Evolutionary conservation across 2,113 vertebrate species (phyloP), one percentile per base, ranked within the genome.

Genomic region (Leuciscus idus): DNA sequence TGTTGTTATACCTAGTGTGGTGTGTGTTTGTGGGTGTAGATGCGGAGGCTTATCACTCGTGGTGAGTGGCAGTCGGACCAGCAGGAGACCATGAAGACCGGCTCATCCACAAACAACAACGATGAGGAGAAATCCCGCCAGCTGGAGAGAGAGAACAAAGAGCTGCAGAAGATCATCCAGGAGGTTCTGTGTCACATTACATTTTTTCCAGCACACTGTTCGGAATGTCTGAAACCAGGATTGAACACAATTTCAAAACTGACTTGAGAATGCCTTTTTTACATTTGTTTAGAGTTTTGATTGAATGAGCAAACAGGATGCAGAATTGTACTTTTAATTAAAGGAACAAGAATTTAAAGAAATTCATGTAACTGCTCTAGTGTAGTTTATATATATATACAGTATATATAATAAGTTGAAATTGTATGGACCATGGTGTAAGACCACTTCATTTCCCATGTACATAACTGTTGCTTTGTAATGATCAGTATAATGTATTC

Each of bases 31-130:
- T 73, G 30, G 30, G 2, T 85, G 4, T 90, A 99, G 98, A 99
- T 99, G 96, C 95, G 98, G 21, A 94, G 98, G 1, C 93, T 99
- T 52, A 97, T 99, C 91, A 99, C 97, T 7, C 95, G 98, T 0
- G 98, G 98, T 0, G 98, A 99, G 86, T 99, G 98, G 98, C 98
- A 99, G 94, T 98, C 98, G 0, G 97, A 99, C 93, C 97, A 98
- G 15, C 97, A 99, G 94, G 98, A 98, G 93, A 98, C 97, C 7
- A 97, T 98, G 95, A 98, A 98, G 91, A 98, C 98, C 0, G 97
- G 97, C 0, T 98, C 98, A 0, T 98, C 98, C 66, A 98, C 97
- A 90, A 98, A 98, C 94, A 98, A 99, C 94, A 98, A 98, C 0
- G 97, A 99, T 48, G 98, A 99, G 90, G 98, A 99, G 91, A 98